Evolutionary conservation across 2,113 vertebrate species (phyloP).

Genomic region (Tragelaphus strepsiceros): DNA sequence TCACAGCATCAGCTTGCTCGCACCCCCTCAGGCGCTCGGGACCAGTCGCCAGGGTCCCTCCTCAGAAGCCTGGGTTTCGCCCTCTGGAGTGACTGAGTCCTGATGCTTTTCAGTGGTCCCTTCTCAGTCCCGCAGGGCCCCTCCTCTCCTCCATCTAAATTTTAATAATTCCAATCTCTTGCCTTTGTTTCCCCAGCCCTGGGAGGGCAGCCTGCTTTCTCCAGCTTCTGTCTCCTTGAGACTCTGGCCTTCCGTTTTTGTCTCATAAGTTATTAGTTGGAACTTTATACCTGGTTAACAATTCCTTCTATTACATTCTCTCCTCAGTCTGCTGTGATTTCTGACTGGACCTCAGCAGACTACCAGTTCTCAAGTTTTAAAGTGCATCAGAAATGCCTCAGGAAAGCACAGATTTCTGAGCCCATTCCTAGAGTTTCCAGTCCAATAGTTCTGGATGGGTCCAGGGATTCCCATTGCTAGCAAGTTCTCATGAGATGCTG

Average conservation of each 20-base stretch:
- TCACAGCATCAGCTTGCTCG: neutral
- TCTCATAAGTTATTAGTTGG: neutral
- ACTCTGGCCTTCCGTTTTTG: neutral
- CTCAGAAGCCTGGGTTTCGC: neutral
- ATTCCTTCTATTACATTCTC: neutral
- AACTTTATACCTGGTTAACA: neutral
- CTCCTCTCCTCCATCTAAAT: neutral
- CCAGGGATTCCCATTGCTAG: neutral
- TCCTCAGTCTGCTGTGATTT: neutral
- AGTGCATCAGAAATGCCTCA: neutral
- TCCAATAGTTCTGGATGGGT: neutral
- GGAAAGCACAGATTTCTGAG: neutral
- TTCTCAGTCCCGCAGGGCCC: neutral
- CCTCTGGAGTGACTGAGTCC: neutral
- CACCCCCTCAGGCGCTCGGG: accelerated
- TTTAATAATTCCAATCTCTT: neutral
- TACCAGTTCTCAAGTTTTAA: neutral
- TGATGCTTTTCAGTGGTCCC: neutral
- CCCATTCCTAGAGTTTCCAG: neutral
- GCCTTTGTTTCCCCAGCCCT: neutral
- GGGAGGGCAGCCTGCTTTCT: neutral
- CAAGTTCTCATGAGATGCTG: neutral
- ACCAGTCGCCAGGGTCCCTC: accelerated
- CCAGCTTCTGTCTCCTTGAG: neutral
- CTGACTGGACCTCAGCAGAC: neutral